Base-by-base conservation (phyloP, 2,888 invertebrate species). In the Allacma fusca region DNA sequence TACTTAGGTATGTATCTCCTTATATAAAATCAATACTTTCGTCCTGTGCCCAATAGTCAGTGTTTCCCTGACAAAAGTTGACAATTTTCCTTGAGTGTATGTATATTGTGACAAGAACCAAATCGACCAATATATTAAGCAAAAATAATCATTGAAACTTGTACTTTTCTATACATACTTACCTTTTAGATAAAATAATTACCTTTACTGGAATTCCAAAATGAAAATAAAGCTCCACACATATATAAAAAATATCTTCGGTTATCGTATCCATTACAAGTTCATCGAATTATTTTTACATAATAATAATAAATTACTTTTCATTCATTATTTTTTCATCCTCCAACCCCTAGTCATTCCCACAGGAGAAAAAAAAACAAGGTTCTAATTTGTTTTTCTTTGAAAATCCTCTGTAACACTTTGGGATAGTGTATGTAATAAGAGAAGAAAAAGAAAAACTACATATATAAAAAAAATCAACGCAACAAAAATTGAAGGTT, bases 261-360 rank as follows among this genome's bases (percentile, higher is more conserved):
- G n/a, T 1, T 16, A 50, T n/a, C 2, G 50, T 34, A 50, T 12
- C 4, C 50, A 12, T 50, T 5, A 19, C 7, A 19, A 16, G 19
- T 5, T 40, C 40, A 9, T 40, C 40, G 16, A n/a, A 12, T 16
- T 16, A 9, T 50, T 50, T 50, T 13, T 50, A 12, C 50, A 50
- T 50, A 50, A 13, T 50, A 50, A 19, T 40, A 40, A 9, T 40
- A 13, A 40, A 40, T 19, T 50, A 50, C n/a, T 50, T 50, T 50
- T 50, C 50, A 50, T 50, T 50, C 50, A 50, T 50, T 50, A 50
- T 50, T 50, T 50, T 50, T 50, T 40, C 19, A 13, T 50, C 50
- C n/a, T n/a, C 50, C 4, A 19, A 13, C 16, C 50, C 16, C 5
- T 19, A n/a, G n/a, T n/a, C n/a, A n/a, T n/a, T n/a, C n/a, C n/a